Conservation (phyloP, 2,113 vertebrate genomes). For the Uria lomvia region DNA sequence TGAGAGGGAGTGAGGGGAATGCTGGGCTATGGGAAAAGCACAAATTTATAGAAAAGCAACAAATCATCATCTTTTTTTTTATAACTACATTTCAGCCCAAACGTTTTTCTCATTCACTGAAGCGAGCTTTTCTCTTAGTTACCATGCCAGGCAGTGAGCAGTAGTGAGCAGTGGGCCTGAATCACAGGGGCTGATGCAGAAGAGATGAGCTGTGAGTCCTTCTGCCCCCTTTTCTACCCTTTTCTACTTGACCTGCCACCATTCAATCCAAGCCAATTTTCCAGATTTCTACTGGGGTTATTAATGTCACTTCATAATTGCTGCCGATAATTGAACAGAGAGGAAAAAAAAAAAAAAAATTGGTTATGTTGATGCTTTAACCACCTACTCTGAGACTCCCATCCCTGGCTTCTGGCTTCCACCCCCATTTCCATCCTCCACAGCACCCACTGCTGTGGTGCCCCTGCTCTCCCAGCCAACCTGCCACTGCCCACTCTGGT, state of each 20-base stretch:
- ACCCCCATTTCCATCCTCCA: background rate
- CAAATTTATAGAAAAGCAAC: background rate
- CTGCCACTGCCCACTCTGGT: fast-evolving
- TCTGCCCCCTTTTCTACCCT: background rate
- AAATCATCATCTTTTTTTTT: background rate
- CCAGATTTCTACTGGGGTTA: background rate
- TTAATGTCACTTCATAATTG: background rate
- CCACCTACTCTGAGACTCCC: background rate
- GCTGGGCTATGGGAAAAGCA: background rate
- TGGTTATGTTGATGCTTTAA: background rate
- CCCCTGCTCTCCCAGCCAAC: background rate
- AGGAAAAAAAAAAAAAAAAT: background rate
- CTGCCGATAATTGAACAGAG: background rate
- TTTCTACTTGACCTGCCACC: background rate
- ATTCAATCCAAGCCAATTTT: background rate
- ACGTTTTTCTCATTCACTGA: background rate
- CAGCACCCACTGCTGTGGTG: fast-evolving
- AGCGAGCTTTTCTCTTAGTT: background rate
- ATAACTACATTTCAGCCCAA: background rate
- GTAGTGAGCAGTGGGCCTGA: background rate
- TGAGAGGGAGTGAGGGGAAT: background rate
- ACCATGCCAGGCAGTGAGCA: background rate
- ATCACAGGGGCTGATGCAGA: background rate
- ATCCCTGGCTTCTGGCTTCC: background rate
- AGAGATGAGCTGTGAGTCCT: background rate